Evolutionary conservation across 2,888 invertebrate genomes (phyloP), one percentile per base, ranked within the genome.

Genomic region (Biston betularia): DNA sequence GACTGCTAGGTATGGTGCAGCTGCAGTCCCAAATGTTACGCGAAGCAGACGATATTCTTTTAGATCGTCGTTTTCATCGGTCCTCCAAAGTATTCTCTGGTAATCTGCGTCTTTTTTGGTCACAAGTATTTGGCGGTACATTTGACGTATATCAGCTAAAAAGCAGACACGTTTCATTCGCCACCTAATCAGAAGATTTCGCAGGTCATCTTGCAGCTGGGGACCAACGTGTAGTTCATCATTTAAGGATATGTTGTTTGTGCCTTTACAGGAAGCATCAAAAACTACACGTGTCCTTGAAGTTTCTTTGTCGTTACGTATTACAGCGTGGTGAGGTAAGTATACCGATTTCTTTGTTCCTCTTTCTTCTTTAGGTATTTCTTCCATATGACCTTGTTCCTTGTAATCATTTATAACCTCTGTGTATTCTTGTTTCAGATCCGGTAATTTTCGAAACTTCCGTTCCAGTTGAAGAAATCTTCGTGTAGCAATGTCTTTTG

Each of bases 351-450:
- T 71, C 1, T 70, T 34, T 46, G 14, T 11, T 0, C 67, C 34
- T 61, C 15, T 46, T 14, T 79, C 72, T 33, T 62, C 33, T 34
- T 67, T 42, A 34, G 74, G 66, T 48, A 77, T 34, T 49, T 58
- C 49, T 40, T 58, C 58, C n/a, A 58, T 48, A n/a, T 58, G 65
- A 57, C 71, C 68, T 71, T 75, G 42, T 8, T 56, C 34, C 48
- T 68, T 55, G 52, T 79, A 79, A 52, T 80, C 79, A 11, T 73
- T 49, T 38, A 77, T 72, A 0, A 75, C 78, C 34, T 71, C 73
- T 8, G 7, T 60, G 12, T 77, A 79, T 59, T 77, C 72, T 34
- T 56, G 42, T 63, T 67, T 72, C 12, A 75, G 53, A 8, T 61
- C 54, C 24, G 63, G 54, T 33, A 49, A 40, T 58, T 61, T 70